Evolutionary conservation across 2,113 vertebrate species (phyloP).

Genomic region (Dipodomys ordii): DNA sequence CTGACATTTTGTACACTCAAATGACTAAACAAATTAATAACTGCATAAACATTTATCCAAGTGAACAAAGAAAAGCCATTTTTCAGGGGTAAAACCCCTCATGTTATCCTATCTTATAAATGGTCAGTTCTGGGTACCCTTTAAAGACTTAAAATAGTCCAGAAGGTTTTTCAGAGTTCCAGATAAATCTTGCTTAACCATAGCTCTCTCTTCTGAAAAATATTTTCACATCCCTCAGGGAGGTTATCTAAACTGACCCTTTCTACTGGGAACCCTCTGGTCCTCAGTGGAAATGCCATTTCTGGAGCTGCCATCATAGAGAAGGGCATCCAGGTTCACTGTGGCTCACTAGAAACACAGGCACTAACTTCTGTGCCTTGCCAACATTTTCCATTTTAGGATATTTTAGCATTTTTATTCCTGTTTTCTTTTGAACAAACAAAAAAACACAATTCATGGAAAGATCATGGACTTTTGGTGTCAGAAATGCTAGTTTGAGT

Average conservation of each 20-base stretch:
- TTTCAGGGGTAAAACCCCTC: not conserved
- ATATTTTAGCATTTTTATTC: constrained; percentile 35
- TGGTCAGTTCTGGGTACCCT: not conserved
- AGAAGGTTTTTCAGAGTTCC: not conserved
- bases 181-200: constrained; percentile 48
- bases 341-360: constrained; percentile 14
- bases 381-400: constrained; percentile 40
- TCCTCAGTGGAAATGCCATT: not conserved
- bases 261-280: constrained; percentile 10
- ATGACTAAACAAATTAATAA: not conserved
- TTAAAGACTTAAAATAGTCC: not conserved
- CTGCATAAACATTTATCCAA: no score
- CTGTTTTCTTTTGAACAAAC: constrained; percentile 1
- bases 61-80: no score
- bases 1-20: not conserved
- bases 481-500: not conserved
- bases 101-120: not conserved
- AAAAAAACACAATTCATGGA: not conserved
- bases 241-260: constrained; percentile 45
- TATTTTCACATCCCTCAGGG: constrained; percentile 39
- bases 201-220: constrained; percentile 48
- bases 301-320: constrained; percentile 37
- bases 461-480: not conserved
- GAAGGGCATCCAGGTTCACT: not conserved
- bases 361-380: not conserved